Base-by-base conservation (phyloP, 1,140 invertebrate genomes). In the Tetranychus cinnabarinus region DNA sequence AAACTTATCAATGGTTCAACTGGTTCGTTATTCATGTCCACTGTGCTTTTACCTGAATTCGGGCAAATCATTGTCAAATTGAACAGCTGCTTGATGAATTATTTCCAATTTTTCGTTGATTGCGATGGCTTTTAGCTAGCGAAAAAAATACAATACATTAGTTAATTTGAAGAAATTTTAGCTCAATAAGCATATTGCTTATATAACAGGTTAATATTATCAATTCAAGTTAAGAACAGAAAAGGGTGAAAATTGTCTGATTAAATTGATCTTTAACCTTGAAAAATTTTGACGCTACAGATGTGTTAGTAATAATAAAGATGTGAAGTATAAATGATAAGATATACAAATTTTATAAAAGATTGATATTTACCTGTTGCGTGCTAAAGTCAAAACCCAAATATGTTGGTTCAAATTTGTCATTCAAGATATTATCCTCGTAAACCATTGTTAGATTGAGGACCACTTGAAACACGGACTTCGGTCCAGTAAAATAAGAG, bases 41-140 rank as follows among this genome's bases (percentile, higher is more conserved):
- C 23, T 23, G 23, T 23, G 23, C 23, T 23, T 69, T 72, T 78
- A 86, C 86, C 83, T 81, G 71, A 87, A 93, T 75, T 93, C 87
- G 34, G 88, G 86, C 13, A 95, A 73, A 71, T 91, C 87, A 66
- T 77, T 80, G 72, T 95, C 89, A 77, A 89, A 95, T 61, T 85
- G 82, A 1, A 95, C 88, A 67, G 79, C 75, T 10, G 82, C 82
- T 71, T 91, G 82, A 68, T 84, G 78, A 13, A 85, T 70, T 39
- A 89, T 77, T 66, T 81, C 71, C 65, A 88, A 76, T 47, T 81
- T 72, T 60, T 87, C 79, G 73, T 82, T 78, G 0, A 91, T 77
- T n/a, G 88, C 81, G 8, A 88, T 77, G 10, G 85, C 86, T 79
- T 96, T 96, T 47, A 93, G 73, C 88, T 93, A 47, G 6, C 23